Evolutionary conservation across 1,140 invertebrate genomes (phyloP).

Genomic region (Tenebrio molitor): DNA sequence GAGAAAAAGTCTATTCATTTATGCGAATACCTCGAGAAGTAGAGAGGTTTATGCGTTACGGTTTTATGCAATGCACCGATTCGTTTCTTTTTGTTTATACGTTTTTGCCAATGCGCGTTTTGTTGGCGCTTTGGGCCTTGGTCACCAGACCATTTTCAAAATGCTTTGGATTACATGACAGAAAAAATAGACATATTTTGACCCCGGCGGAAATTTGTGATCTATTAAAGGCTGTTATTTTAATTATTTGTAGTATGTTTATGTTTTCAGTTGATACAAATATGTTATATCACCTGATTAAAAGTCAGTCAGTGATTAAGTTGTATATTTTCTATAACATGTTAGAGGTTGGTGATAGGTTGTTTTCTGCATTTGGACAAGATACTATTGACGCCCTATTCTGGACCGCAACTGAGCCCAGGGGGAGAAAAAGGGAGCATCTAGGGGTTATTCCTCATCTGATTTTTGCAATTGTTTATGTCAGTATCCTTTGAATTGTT

Average conservation of each 20-base stretch:
- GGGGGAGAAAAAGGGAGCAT: conserved; percentile 84
- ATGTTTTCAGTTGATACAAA: conserved; percentile 96
- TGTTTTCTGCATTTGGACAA: conserved; percentile 98
- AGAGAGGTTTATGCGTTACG: conserved; percentile 95
- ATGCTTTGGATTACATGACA: conserved; percentile 75
- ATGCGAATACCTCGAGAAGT: conserved; percentile 95
- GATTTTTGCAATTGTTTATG: conserved; percentile 91
- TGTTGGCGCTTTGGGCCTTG: conserved; percentile 87
- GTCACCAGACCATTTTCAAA: conserved; percentile 78
- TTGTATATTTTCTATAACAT: conserved; percentile 99
- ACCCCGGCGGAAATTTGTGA: conserved; percentile 97
- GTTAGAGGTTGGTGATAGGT: conserved; percentile 96
- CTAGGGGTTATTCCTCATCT: conserved; percentile 91
- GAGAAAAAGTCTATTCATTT: conserved; percentile 98
- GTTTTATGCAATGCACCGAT: conserved; percentile 98
- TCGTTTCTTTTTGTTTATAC: conserved; percentile 98
- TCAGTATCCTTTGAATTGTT: conserved; percentile 86
- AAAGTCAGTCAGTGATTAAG: conserved; percentile 99
- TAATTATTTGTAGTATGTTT: conserved; percentile 86
- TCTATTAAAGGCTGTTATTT: conserved; percentile 91
- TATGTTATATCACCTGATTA: conserved; percentile 98
- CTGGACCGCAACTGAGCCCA: conserved; percentile 97
- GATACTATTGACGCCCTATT: conserved; percentile 97
- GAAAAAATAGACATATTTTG: conserved; percentile 66
- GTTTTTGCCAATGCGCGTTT: conserved; percentile 94